phyloP scores from a whole-genome alignment of 2,113 vertebrate genomes.

The Rhinolophus sinicus region DNA sequence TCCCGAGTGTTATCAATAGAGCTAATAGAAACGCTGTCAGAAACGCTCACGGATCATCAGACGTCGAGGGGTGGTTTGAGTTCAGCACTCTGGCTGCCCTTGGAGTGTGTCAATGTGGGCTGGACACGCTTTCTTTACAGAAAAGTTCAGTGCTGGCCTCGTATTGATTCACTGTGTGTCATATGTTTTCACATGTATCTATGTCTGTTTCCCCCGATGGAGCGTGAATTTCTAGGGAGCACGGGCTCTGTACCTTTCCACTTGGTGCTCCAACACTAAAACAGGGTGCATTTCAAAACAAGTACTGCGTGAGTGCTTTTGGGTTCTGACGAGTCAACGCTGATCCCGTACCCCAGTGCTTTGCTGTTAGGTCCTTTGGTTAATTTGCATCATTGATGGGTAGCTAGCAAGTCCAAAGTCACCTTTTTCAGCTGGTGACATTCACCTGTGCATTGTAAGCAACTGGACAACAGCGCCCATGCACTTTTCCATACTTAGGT shows the following conservation, averaged over 20 bases:
- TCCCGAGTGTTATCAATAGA: constrained; percentile 31
- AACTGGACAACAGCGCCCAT: background rate
- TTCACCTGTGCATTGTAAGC: background rate
- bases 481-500: background rate
- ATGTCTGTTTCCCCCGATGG: background rate
- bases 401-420: background rate
- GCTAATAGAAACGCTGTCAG: constrained; percentile 66
- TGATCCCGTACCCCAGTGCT: no score
- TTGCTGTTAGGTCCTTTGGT: background rate
- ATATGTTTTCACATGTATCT: background rate
- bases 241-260: background rate
- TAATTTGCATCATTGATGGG: background rate
- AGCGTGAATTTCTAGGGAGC: background rate
- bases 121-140: constrained; percentile 6
- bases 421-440: background rate
- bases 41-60: constrained; percentile 39
- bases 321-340: background rate
- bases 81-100: background rate
- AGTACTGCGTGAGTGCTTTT: background rate
- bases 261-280: background rate
- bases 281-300: background rate
- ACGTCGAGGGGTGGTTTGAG: background rate
- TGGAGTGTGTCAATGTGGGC: background rate
- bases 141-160: background rate
- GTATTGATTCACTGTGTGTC: background rate